These are phyloP conservation scores for Aporrectodea caliginosa DNA, from an alignment of 1,140 invertebrate species.

Conservation along the genomic window DNA sequence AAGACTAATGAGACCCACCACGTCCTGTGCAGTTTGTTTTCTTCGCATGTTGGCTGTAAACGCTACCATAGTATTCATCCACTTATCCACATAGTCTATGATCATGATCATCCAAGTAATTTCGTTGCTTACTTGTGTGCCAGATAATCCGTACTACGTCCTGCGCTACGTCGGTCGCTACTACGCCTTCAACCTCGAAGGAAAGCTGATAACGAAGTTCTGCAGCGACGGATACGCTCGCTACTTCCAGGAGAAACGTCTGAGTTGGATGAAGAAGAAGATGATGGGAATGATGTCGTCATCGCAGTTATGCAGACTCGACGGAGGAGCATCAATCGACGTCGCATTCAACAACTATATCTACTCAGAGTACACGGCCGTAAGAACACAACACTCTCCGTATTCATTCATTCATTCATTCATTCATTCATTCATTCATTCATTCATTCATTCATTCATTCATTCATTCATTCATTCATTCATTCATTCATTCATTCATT, in stretches of 20 bases:
- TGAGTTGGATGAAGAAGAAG: not conserved
- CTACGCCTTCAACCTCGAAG: not conserved
- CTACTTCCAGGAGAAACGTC: constrained; percentile 5
- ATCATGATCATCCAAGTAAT: not conserved
- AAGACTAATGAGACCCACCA: too few relatives aligned
- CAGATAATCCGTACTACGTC: constrained; percentile 25
- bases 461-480: too few relatives aligned
- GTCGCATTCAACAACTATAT: not conserved
- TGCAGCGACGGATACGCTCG: constrained; percentile 12
- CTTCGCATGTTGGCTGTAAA: too few relatives aligned
- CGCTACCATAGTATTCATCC: too few relatives aligned
- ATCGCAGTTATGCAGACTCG: not conserved
- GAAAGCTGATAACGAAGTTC: not conserved
- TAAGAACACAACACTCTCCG: too few relatives aligned
- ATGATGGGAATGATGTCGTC: not conserved
- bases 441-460: too few relatives aligned
- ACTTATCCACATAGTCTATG: too few relatives aligned
- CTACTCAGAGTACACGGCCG: not conserved
- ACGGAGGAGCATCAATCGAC: not conserved
- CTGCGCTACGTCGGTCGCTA: constrained; percentile 30
- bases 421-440: too few relatives aligned
- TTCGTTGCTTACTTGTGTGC: constrained; percentile 27
- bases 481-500: too few relatives aligned
- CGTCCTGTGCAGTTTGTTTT: too few relatives aligned
- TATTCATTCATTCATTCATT: too few relatives aligned